Evolutionary conservation across 2,888 invertebrate species (phyloP), one percentile per base, ranked within the genome.

Genomic region (Keiferia lycopersicella): DNA sequence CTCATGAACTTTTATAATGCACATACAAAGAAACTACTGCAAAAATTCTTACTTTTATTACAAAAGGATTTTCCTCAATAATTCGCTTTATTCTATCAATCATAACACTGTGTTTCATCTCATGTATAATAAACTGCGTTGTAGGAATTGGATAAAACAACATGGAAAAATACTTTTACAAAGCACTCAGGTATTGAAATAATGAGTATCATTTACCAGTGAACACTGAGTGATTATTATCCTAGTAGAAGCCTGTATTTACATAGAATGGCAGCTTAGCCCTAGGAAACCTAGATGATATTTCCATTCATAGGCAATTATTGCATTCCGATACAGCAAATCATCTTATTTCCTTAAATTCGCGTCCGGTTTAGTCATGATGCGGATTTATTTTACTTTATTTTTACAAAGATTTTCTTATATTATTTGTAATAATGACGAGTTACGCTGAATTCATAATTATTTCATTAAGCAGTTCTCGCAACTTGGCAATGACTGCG

Each of bases 271-370:
- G 60, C 60, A 63, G 53, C 60, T 38, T 50, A 64, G 57, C 45
- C 61, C n/a, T 57, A 56, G 70, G 69, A 70, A 71, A 65, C 68
- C 67, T 72, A 71, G 66, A 71, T 72, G 12, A 71, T 72, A 76
- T 77, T 81, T 79, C 78, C 77, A 78, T 78, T 76, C 67, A 76
- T 73, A 69, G 71, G 65, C 68, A 71, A 72, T 73, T 69, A 73
- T 70, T 67, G 69, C 73, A 68, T 73, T 64, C 68, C 68, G 62
- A 45, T 63, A 59, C 65, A 59, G 58, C 66, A 61, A 66, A 64
- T 71, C 69, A 67, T 61, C 51, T 72, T 69, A 68, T 74, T 71
- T 71, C 69, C 68, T 72, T 61, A 45, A 26, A 26, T 61, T 48
- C 3, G 30, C 34, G 45, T 48, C 61, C 61, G 59, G 59, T 34